phyloP scores from a whole-genome alignment of 2,888 invertebrate genomes.

The Odontocolon sp. region DNA sequence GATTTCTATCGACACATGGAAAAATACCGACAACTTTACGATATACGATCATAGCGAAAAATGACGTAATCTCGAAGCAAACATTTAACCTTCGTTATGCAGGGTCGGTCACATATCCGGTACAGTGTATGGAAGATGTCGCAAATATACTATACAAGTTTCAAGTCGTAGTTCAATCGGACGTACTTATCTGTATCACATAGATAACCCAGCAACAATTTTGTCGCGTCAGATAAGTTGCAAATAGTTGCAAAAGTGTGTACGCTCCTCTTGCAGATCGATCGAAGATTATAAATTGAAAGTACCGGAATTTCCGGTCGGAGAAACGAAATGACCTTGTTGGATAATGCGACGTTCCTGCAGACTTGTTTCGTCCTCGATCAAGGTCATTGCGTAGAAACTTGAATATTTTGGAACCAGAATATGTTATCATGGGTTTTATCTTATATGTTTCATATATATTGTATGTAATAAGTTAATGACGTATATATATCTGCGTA shows the following conservation, averaged over 20 bases:
- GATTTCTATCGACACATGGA: conserved; percentile 5
- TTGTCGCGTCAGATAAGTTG: neutral
- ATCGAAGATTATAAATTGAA: conserved; percentile 25
- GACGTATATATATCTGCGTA: too few relatives aligned
- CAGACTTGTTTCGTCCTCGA: conserved; percentile 7
- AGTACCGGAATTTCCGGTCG: conserved; percentile 49
- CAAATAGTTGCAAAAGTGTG: neutral
- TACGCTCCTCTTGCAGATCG: conserved; percentile 19
- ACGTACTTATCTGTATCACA: too few relatives aligned
- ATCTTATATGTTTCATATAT: too few relatives aligned
- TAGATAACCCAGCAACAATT: too few relatives aligned
- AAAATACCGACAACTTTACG: conserved; percentile 16
- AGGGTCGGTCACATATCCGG: conserved; percentile 4
- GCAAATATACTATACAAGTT: too few relatives aligned
- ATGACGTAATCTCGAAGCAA: conserved; percentile 16
- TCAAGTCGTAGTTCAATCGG: neutral
- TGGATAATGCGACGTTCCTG: neutral
- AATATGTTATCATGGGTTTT: too few relatives aligned
- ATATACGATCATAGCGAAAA: neutral
- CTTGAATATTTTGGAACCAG: neutral
- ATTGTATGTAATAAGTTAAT: too few relatives aligned
- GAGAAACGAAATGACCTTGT: conserved; percentile 25
- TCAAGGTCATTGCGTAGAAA: neutral
- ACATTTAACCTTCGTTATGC: conserved; percentile 16
- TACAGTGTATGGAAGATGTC: neutral